phyloP scores from a whole-genome alignment of 2,113 vertebrate species.

The Piaya cayana region DNA sequence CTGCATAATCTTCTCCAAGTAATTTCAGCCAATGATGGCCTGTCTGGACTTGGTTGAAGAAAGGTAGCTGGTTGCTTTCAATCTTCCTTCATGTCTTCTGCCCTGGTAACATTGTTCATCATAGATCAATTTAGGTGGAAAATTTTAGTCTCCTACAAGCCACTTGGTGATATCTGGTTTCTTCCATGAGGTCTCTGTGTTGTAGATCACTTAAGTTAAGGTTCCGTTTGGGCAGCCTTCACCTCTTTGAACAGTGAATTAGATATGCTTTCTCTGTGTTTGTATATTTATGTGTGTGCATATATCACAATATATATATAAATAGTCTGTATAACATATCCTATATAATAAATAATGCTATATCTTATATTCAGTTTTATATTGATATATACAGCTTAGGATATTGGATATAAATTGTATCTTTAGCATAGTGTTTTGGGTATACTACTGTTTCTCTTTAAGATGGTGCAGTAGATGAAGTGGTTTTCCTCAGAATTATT shows the following conservation, averaged over 20 bases:
- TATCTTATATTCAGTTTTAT: background rate
- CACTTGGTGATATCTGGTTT: background rate
- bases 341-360: background rate
- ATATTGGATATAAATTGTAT: background rate
- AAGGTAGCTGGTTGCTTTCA: background rate
- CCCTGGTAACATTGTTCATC: constrained; percentile 10
- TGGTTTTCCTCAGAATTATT: constrained; percentile 16
- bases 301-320: background rate
- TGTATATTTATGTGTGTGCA: background rate
- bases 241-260: background rate
- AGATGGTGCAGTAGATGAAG: background rate
- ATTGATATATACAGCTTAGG: background rate
- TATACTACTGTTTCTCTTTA: background rate
- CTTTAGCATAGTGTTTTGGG: background rate
- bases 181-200: background rate
- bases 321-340: background rate
- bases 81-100: constrained; percentile 5
- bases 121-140: background rate
- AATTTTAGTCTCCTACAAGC: background rate
- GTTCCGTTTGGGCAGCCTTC: background rate
- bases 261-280: background rate
- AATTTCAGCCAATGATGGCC: constrained; percentile 20
- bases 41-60: constrained; percentile 20
- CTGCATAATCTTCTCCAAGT: background rate
- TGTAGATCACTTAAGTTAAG: constrained; percentile 23